These are phyloP conservation scores for Lutjanus erythropterus DNA, from an alignment of 2,113 vertebrate genomes.

Conservation along the genomic window DNA sequence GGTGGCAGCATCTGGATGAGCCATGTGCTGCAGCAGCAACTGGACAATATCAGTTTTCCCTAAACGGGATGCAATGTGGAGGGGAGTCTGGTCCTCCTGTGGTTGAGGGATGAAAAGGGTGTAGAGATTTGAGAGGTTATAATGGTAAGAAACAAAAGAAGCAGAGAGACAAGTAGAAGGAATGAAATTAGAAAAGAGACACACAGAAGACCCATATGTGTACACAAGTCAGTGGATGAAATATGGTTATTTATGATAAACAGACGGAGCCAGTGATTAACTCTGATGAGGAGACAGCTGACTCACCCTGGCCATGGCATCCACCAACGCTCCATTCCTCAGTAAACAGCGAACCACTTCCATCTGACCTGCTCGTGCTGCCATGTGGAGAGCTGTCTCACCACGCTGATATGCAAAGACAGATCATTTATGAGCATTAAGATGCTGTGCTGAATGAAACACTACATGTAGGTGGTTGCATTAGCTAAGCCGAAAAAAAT, in stretches of 20 bases:
- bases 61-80: slow-evolving; percentile 97
- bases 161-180: neutral
- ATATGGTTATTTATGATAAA: slow-evolving; percentile 28
- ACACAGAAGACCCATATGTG: neutral
- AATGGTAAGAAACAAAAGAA: neutral
- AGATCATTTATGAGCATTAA: slow-evolving; percentile 8
- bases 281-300: neutral
- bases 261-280: slow-evolving; percentile 80
- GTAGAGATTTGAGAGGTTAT: neutral
- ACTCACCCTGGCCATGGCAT: slow-evolving; percentile 95
- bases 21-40: slow-evolving; percentile 97
- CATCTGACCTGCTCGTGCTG: slow-evolving; percentile 96
- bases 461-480: neutral
- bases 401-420: slow-evolving; percentile 87
- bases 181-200: neutral
- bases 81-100: slow-evolving; percentile 98
- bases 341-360: slow-evolving; percentile 98
- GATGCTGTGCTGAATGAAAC: neutral
- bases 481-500: neutral
- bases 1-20: slow-evolving; percentile 96
- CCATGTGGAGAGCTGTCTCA: slow-evolving; percentile 97
- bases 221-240: slow-evolving; percentile 6
- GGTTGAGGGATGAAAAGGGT: slow-evolving; percentile 50
- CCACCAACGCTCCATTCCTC: slow-evolving; percentile 95
- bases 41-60: slow-evolving; percentile 99